Percentiles rank a stretch among this genome's conserved stretches.
phyloP scores from a whole-genome alignment of 1,140 invertebrate genomes.

The Drosophila nasuta region DNA sequence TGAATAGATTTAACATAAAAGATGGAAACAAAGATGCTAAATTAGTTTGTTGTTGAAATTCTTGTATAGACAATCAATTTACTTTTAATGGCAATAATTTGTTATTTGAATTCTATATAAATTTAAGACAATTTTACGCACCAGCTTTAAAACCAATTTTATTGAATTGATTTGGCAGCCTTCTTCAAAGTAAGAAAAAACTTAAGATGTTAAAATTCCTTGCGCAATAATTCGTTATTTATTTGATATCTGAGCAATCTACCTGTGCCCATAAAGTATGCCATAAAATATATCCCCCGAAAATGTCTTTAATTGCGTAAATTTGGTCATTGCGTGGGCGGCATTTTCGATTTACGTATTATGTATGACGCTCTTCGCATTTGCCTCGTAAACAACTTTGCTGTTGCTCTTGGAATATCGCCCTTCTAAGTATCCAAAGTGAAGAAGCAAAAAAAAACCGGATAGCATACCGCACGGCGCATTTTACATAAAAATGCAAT shows the following conservation, averaged over 20 bases:
- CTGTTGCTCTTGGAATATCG: slow-evolving; percentile 36
- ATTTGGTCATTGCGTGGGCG: slow-evolving; percentile 60
- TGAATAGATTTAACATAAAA: too few species aligned
- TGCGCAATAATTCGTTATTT: slow-evolving; percentile 26
- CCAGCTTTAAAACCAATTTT: slow-evolving; percentile 8
- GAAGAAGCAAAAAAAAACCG: slow-evolving; percentile 12
- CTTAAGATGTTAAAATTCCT: slow-evolving; percentile 4
- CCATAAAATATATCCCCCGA: slow-evolving; percentile 45
- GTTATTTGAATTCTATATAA: too few species aligned
- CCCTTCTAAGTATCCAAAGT: slow-evolving; percentile 27
- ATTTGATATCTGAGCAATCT: slow-evolving; percentile 6
- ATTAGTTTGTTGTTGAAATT: too few species aligned
- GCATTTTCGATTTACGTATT: slow-evolving; percentile 65
- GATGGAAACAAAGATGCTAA: too few species aligned
- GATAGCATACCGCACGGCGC: slow-evolving; percentile 60
- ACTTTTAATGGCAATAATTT: too few species aligned
- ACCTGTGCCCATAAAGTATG: slow-evolving; percentile 44
- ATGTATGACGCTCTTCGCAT: slow-evolving; percentile 34
- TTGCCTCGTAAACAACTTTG: slow-evolving; percentile 74
- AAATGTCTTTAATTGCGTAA: slow-evolving; percentile 68
- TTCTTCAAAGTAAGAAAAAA: background rate
- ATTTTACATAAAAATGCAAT: slow-evolving; percentile 84
- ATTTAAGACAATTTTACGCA: background rate
- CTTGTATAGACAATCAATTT: too few species aligned
- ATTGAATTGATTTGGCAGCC: slow-evolving; percentile 19